These are phyloP conservation scores for Grammomys surdaster DNA, from an alignment of 2,113 vertebrate species.

Conservation along the genomic window DNA sequence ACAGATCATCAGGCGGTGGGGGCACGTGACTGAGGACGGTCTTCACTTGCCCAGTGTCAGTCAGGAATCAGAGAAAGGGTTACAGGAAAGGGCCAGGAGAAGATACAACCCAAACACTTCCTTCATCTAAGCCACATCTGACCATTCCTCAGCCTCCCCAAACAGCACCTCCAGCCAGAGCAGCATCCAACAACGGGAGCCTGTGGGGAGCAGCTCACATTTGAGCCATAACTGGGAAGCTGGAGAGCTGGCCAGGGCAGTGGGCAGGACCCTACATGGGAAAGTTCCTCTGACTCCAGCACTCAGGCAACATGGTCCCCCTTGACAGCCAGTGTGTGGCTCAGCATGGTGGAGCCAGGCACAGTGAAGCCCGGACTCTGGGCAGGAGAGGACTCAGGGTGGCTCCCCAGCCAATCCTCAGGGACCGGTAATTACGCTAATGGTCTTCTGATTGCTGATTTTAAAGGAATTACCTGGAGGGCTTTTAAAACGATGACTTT, in stretches of 20 bases:
- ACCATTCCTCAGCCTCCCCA: neutral
- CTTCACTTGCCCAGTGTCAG: too few species aligned
- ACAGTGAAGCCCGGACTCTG: neutral
- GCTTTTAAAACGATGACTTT: slow-evolving; percentile 64
- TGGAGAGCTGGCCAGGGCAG: too few species aligned
- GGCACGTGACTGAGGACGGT: neutral
- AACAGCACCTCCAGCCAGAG: neutral
- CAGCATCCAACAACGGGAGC: neutral
- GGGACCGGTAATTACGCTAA: slow-evolving; percentile 55
- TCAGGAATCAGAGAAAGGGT: neutral
- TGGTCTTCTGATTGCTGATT: slow-evolving; percentile 60
- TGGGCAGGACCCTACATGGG: neutral
- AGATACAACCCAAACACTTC: neutral
- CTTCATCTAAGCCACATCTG: neutral
- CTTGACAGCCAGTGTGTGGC: rapidly evolving
- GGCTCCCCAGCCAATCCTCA: neutral
- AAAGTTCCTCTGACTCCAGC: neutral
- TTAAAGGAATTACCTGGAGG: slow-evolving; percentile 55
- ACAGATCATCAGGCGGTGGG: neutral
- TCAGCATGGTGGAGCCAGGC: neutral
- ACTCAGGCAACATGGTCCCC: neutral
- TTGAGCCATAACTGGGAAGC: neutral
- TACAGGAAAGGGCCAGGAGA: neutral
- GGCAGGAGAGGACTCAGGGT: neutral
- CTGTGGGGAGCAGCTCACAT: neutral